Base-by-base conservation (phyloP, 2,797 vertebrate genomes). In the Synaphobranchus kaupii region DNA sequence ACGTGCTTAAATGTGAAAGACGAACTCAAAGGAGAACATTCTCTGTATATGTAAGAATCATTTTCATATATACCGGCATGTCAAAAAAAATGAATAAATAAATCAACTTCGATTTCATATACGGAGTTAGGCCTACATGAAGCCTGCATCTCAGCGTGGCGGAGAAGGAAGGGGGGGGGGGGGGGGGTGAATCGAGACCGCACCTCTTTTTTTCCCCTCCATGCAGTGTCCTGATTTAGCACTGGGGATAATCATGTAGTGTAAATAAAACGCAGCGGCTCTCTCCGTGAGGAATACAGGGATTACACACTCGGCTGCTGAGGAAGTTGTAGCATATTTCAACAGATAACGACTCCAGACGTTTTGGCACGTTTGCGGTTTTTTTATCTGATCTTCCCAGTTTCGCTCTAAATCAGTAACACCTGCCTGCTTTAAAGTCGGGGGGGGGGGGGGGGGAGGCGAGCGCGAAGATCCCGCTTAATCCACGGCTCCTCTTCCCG, bases 401-500 rank as follows among this genome's bases (percentile, higher is more conserved):
- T 94, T 91, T 93, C 91, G 90, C 94, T 94, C 95, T 92, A 90
- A 95, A 95, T 96, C 92, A 93, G 91, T 95, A 95, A 95, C 94
- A 96, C 95, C 94, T 96, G 95, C 93, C 96, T 94, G 93, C 92
- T 89, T 95, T 95, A 94, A 94, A 93, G 68, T 86, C 85, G 86
- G 91, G 92, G 93, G 44, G 86, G 91, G n/a, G n/a, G n/a, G 86
- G 91, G 92, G 93, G 92, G 93, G 44, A 76, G 34, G 71, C 71
- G 13, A 44, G 4, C 66, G 87, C 88, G 88, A 94, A 95, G 94
- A 91, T 90, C 63, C 28, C 90, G 90, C 93, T 91, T 73, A 89
- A 91, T 20, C 90, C 90, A 92, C 93, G 89, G 66, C 73, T 88
- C 44, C 10, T 13, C 83, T 63, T 48, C 80, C 56, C 31, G 54